Base-by-base conservation (phyloP, 1,140 invertebrate genomes). In the Macrosteles quadrilineatus region DNA sequence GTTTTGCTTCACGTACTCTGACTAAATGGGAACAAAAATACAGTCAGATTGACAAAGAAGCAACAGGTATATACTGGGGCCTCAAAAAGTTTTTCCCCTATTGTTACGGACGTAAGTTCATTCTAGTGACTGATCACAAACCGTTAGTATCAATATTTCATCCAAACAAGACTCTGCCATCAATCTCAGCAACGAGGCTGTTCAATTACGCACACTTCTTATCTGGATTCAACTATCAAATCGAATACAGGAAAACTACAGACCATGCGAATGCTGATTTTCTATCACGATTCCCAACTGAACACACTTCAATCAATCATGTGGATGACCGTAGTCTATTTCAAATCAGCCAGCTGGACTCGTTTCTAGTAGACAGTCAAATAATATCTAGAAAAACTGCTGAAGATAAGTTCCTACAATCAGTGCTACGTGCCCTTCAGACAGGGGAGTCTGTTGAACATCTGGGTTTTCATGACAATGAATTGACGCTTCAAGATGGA, bases 11-110 rank as follows among this genome's bases (percentile, higher is more conserved):
- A 0, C 63, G 81, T 67, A 77, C 78, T 2, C 67, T 87, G 21
- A 76, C 73, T 63, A 80, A 81, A 55, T 83, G 82, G 67, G 47
- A 75, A 59, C 55, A 29, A 25, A 59, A 30, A 29, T 59, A 59
- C 23, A 14, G 14, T 25, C 77, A 82, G 66, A 78, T 81, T 23
- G 83, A 86, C 55, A 80, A 80, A 67, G 83, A 85, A 75, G 81
- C 82, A 1, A 76, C 77, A 23, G 25, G 55, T 11, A 59, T 59
- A 4, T 59, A 59, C 23, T 59, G 55, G 55, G 78, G 75, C 17
- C 63, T 80, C 31, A 75, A 78, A 78, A 73, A 82, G 73, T 84
- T 79, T n/a, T 76, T 78, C 82, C 62, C 67, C 80, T 59, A 27
- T n/a, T 59, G 55, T 59, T 59, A 59, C n/a, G 55, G 55, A 25